phyloP scores from a whole-genome alignment of 2,113 vertebrate genomes.

The Ceratotherium simum region DNA sequence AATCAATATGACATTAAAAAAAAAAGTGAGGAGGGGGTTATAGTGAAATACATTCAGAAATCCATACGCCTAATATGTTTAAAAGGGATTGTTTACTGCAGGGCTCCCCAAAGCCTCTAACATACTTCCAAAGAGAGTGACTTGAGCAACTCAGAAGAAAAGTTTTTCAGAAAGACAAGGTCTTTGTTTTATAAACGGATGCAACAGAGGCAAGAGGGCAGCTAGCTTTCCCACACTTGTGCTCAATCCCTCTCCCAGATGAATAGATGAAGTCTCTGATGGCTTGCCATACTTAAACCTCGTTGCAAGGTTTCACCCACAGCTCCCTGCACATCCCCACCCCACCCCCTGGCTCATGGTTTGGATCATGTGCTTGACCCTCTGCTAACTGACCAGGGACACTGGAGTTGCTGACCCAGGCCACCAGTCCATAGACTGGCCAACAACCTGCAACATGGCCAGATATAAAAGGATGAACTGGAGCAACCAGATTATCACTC shows the following conservation, averaged over 20 bases:
- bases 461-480: not conserved
- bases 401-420: not conserved
- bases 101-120: not conserved
- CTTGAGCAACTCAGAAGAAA: not conserved
- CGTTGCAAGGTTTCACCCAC: not conserved
- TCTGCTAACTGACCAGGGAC: not conserved
- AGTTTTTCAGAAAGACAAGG: not conserved
- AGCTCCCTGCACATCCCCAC: not conserved
- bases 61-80: not conserved
- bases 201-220: not conserved
- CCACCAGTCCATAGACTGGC: not conserved
- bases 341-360: not conserved
- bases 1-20: not conserved
- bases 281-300: not conserved
- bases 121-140: not conserved
- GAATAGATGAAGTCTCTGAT: not conserved
- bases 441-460: not conserved
- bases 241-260: not conserved
- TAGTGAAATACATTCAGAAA: not conserved
- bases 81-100: not conserved
- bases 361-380: not conserved
- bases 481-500: not conserved
- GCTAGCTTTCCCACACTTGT: not conserved
- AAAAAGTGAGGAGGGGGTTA: not conserved
- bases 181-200: not conserved